Percentiles rank a stretch among this genome's conserved stretches.
These are phyloP conservation scores for Chironomus striatipennis DNA, from an alignment of 1,140 invertebrate species.

Conservation along the genomic window DNA sequence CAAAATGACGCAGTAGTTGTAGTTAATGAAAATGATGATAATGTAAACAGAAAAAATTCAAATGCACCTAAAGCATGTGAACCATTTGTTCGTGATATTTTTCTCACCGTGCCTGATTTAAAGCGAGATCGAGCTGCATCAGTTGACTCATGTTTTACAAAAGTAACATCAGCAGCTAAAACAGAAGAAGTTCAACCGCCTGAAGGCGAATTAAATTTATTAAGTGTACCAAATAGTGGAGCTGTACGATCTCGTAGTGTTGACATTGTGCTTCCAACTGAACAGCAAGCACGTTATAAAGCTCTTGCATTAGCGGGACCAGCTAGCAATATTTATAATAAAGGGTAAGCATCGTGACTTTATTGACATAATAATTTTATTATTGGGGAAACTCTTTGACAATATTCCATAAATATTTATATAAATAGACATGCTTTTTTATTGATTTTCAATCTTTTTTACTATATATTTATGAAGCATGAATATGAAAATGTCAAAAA, in stretches of 20 bases:
- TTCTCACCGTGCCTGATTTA: constrained; percentile 69
- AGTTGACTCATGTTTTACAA: constrained; percentile 71
- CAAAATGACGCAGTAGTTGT: constrained; percentile 31
- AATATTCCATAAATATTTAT: too few species aligned
- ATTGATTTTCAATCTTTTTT: too few species aligned
- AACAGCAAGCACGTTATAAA: constrained; percentile 73
- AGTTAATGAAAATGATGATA: constrained; percentile 36
- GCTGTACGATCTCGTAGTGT: constrained; percentile 75
- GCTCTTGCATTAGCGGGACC: constrained; percentile 53
- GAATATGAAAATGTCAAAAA: too few species aligned
- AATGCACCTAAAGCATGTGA: constrained; percentile 27
- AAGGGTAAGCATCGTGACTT: not conserved
- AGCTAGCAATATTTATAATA: constrained; percentile 29
- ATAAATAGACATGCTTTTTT: too few species aligned
- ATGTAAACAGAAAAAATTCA: constrained; percentile 26
- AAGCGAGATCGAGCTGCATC: constrained; percentile 73
- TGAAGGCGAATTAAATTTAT: constrained; percentile 47
- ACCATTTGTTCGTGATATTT: constrained; percentile 58
- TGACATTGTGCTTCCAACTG: constrained; percentile 81
- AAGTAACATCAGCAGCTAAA: constrained; percentile 55
- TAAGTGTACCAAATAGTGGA: constrained; percentile 55
- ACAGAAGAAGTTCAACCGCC: constrained; percentile 54
- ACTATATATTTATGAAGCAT: too few species aligned
- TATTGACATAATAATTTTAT: too few species aligned
- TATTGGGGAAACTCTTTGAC: too few species aligned